Evolutionary conservation across 2,113 vertebrate species (phyloP), one percentile per base, ranked within the genome.

Genomic region (Podarcis raffonei): DNA sequence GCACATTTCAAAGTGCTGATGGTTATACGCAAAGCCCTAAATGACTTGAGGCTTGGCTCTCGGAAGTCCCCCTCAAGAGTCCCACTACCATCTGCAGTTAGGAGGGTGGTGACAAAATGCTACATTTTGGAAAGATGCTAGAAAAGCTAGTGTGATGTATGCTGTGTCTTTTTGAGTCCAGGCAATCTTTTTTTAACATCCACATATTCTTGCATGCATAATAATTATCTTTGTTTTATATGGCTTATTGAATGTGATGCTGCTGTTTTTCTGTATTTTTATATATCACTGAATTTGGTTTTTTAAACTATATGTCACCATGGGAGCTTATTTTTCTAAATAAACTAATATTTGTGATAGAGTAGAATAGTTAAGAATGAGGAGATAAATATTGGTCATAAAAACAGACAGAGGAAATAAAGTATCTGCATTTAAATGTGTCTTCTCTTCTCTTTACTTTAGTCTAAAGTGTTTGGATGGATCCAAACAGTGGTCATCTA

Each of bases 401-500:
- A 39, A 48, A 69, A 84, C 30, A 0, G 8, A 48, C 9, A 72
- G 87, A 65, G 79, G 62, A 53, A 81, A 78, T 75, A 9, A 2
- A 75, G 1, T 0, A 89, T 78, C 18, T 83, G n/a, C 32, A 71
- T 9, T 35, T 42, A 35, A 82, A 78, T 6, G 62, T 89, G 77
- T 90, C 90, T 81, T 92, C 76, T 35, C 62, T 81, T 25, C 72
- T 59, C 81, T 94, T 90, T 87, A 0, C 66, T 92, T 80, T 95
- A 99, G 98, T 92, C 95, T 97, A 88, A 99, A 97, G 92, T 97
- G 97, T 81, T 94, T 98, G 77, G 98, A 99, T 92, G 98, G 97
- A 90, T 98, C 97, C 95, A 98, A 98, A 78, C 98, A 99, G 92
- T 98, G 98, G 91, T 99, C 98, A 27, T 98, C 98, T 93, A 99